Base-by-base conservation (phyloP, 2,113 vertebrate species). In the Barbus barbus region DNA sequence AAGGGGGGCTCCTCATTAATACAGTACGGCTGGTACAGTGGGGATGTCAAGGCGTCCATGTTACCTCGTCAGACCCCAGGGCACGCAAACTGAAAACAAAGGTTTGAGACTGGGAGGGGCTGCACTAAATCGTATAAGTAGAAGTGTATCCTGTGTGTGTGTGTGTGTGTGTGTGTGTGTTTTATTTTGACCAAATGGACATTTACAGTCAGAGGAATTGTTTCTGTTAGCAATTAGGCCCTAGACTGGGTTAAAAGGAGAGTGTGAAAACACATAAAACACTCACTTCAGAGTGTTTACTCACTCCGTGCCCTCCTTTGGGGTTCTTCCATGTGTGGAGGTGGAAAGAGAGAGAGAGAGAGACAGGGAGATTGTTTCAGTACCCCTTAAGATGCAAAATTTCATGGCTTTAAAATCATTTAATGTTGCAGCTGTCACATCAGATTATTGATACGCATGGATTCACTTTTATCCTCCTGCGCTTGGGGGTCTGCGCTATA, bases 1-100 rank as follows among this genome's bases (percentile, higher is more conserved):
- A 78, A 78, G 28, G 79, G 77, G 44, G 31, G 22, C n/a, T 22
- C 58, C 86, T 89, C 88, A 87, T 89, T 89, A 89, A 78, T 80
- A 82, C 84, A 56, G 36, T 67, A 53, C 3, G 31, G 20, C 46
- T 71, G 65, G 65, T 82, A 81, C 84, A 72, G 73, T 82, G 67
- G 48, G 44, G 81, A 83, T 77, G 58, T 74, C 81, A 84, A 60
- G 81, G 82, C 69, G 61, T 84, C 82, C 65, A 24, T 58, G 78
- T 87, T 81, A 73, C 84, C 82, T 89, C 81, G 83, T 87, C 65
- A 83, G 76, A 80, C 77, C 78, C 58, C 85, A 61, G 84, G 81
- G 86, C 83, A 89, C 78, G 46, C 56, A 38, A 33, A 67, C 58
- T 69, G 69, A 31, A 53, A 71, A 60, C 26, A 82, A 76, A 80